phyloP scores from a whole-genome alignment of 64 coral and sea anemone species.

The Montipora efflorescens region DNA sequence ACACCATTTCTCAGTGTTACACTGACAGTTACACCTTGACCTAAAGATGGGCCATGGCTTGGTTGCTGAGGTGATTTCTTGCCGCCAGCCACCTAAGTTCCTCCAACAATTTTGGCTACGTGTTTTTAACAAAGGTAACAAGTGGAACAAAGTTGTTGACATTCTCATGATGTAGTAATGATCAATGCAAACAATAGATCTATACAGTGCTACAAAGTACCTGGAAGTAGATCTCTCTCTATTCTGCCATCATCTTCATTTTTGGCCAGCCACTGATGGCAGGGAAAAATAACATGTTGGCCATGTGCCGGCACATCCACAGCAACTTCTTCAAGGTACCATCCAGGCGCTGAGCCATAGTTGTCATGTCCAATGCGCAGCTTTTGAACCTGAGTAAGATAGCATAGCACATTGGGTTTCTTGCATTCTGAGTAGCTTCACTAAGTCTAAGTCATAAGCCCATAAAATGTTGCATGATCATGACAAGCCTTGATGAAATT shows the following conservation, averaged over 20 bases:
- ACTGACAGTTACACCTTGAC: too few relatives aligned
- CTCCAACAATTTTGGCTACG: too few relatives aligned
- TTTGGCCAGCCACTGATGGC: conserved; percentile 84
- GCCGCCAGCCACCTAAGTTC: too few relatives aligned
- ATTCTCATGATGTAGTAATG: too few relatives aligned
- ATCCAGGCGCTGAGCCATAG: conserved; percentile 82
- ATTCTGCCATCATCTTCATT: conserved; percentile 85
- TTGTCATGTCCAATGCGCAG: conserved; percentile 90
- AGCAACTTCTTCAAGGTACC: conserved; percentile 84
- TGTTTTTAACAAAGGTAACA: too few relatives aligned
- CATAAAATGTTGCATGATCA: too few relatives aligned
- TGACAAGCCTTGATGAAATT: too few relatives aligned
- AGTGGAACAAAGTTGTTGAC: too few relatives aligned
- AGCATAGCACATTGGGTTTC: not conserved
- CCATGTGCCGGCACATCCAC: conserved; percentile 79
- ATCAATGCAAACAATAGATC: not conserved
- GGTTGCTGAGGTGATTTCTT: too few relatives aligned
- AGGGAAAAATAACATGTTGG: conserved; percentile 83
- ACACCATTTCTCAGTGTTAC: too few relatives aligned
- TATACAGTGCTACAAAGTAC: conserved; percentile 11
- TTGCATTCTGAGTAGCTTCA: not conserved
- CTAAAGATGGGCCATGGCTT: too few relatives aligned
- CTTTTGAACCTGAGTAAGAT: conserved; percentile 71
- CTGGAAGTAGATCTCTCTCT: conserved; percentile 86
- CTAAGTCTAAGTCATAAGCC: too few relatives aligned